Evolutionary conservation across 1,140 invertebrate genomes (phyloP).

Genomic region (Anastrepha obliqua): DNA sequence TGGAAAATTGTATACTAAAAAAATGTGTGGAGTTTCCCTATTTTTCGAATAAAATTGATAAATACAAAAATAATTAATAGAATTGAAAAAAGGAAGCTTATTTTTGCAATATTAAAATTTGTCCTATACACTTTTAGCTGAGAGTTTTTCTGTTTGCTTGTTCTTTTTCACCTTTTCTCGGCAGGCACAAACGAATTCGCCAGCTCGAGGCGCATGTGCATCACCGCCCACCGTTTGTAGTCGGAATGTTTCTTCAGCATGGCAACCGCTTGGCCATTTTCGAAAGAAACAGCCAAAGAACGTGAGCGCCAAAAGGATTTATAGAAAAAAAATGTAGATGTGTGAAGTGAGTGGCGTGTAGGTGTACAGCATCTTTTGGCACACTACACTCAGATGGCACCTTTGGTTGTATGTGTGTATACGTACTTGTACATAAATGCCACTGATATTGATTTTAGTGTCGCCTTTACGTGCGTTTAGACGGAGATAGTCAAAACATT

Average conservation of each 20-base stretch:
- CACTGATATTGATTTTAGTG: slow-evolving; percentile 57
- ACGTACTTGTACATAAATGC: neutral
- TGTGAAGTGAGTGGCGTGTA: neutral
- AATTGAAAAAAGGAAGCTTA: no score
- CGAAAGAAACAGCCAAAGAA: neutral
- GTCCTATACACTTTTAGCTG: no score
- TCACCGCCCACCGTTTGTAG: slow-evolving; percentile 44
- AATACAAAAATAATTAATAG: no score
- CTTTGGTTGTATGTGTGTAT: neutral
- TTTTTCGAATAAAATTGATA: no score
- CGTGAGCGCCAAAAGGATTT: neutral
- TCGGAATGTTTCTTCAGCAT: neutral
- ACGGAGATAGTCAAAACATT: slow-evolving; percentile 58
- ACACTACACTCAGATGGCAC: neutral
- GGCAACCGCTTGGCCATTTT: neutral
- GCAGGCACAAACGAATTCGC: neutral
- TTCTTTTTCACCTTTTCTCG: no score
- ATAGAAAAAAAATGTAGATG: neutral
- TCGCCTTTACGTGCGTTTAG: slow-evolving; percentile 56
- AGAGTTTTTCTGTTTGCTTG: no score
- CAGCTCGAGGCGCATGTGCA: slow-evolving; percentile 54
- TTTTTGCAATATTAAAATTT: no score
- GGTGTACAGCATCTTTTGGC: neutral
- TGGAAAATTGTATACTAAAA: no score
- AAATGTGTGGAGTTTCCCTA: no score